Evolutionary conservation across 1,140 invertebrate species (phyloP).

Genomic region (Zophobas atratus): DNA sequence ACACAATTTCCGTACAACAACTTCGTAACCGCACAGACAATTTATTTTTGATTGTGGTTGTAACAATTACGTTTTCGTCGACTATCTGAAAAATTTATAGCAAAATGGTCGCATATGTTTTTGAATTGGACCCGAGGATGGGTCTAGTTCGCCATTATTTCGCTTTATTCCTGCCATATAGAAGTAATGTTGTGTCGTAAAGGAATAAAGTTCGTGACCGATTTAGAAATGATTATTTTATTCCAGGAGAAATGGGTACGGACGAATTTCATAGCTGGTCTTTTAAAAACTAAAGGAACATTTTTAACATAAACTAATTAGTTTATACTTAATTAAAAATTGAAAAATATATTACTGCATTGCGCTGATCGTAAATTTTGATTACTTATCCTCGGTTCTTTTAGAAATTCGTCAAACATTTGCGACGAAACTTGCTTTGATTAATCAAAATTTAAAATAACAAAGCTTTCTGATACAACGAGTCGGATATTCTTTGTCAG

Average conservation of each 20-base stretch:
- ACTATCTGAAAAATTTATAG: conserved; percentile 39
- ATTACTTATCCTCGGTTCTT: too few relatives aligned
- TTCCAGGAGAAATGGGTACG: conserved; percentile 19
- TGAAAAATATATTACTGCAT: too few relatives aligned
- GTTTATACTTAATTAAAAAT: too few relatives aligned
- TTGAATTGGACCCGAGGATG: conserved; percentile 33
- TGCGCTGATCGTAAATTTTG: too few relatives aligned
- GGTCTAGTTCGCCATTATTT: conserved; percentile 34
- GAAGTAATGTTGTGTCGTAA: conserved; percentile 40
- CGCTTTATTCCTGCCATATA: conserved; percentile 36
- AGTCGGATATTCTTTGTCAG: too few relatives aligned
- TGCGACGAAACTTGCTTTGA: too few relatives aligned
- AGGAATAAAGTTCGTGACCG: conserved; percentile 41
- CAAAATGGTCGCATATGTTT: conserved; percentile 32
- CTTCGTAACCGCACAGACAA: conserved; percentile 7
- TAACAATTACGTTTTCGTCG: conserved; percentile 41
- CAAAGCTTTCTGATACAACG: too few relatives aligned
- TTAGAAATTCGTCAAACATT: too few relatives aligned
- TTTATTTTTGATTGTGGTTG: conserved; percentile 35
- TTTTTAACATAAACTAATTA: too few relatives aligned
- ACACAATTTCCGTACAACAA: neutral
- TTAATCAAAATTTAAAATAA: too few relatives aligned
- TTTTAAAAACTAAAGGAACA: too few relatives aligned
- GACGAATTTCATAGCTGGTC: neutral
- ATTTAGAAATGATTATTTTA: conserved; percentile 44